Evolutionary conservation across 2,888 invertebrate genomes (phyloP).

Genomic region (Mythimna albipuncta): DNA sequence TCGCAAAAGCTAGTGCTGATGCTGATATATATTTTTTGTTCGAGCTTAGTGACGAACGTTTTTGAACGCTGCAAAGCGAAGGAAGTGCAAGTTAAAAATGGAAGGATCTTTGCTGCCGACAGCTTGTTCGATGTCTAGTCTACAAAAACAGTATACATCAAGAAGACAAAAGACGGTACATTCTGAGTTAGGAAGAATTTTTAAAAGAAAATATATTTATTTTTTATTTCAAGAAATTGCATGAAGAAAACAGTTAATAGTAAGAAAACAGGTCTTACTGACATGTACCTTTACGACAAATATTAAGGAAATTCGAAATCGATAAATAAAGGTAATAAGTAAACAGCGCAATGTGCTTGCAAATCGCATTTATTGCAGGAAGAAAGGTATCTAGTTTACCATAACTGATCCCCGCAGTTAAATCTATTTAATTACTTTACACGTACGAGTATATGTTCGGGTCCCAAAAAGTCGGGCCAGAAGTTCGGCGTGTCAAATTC

Average conservation of each 20-base stretch:
- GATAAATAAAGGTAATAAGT: not conserved
- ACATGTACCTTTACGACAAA: not conserved
- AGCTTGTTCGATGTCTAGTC: constrained; percentile 24
- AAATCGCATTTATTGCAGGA: no score
- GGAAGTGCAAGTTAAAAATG: constrained; percentile 33
- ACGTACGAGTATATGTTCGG: no score
- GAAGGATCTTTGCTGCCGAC: constrained; percentile 32
- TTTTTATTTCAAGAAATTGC: not conserved
- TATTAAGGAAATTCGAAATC: not conserved
- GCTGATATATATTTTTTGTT: constrained; percentile 9
- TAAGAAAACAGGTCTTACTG: not conserved
- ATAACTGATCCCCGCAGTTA: no score
- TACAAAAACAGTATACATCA: constrained; percentile 20
- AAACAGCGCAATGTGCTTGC: no score
- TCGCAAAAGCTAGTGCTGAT: not conserved
- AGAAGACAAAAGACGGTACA: constrained; percentile 19
- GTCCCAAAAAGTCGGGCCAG: no score
- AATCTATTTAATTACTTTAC: no score
- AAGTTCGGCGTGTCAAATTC: no score
- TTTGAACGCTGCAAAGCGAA: constrained; percentile 7
- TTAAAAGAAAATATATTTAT: not conserved
- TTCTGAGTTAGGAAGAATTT: not conserved
- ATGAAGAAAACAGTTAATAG: constrained; percentile 4
- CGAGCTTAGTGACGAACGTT: constrained; percentile 4
- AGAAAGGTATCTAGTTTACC: no score